Conservation (phyloP, 30 jellyfish, hydroid and myxozoan species). For the Catostylus mosaicus region DNA sequence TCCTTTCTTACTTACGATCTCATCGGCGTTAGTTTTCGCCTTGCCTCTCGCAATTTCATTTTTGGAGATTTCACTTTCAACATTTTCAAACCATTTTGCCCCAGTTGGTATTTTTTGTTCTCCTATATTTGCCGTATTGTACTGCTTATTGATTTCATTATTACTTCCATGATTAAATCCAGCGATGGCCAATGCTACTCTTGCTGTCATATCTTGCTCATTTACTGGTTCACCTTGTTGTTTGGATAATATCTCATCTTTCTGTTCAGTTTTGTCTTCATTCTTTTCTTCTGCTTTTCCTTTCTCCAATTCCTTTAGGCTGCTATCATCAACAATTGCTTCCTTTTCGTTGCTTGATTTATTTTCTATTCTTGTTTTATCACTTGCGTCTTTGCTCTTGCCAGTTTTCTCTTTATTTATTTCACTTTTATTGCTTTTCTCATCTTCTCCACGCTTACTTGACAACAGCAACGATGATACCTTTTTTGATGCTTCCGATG, state of each 20-base stretch:
- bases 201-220: slow-evolving; percentile 33
- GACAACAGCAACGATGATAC: slow-evolving; percentile 25
- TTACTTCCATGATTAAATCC: slow-evolving; percentile 13
- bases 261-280: neutral
- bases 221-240: neutral
- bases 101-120: slow-evolving; percentile 39
- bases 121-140: neutral
- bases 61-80: neutral
- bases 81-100: slow-evolving; percentile 39
- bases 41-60: neutral
- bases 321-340: neutral
- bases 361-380: neutral
- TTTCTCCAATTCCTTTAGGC: neutral
- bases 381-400: neutral
- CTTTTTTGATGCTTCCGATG: neutral
- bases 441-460: neutral
- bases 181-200: slow-evolving; percentile 60
- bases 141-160: neutral
- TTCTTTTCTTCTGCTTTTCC: neutral
- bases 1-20: neutral
- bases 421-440: neutral
- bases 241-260: neutral
- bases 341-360: neutral
- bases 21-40: neutral
- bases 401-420: neutral